These are phyloP conservation scores for Macquaria australasica DNA, from an alignment of 2,113 vertebrate genomes.

Conservation along the genomic window DNA sequence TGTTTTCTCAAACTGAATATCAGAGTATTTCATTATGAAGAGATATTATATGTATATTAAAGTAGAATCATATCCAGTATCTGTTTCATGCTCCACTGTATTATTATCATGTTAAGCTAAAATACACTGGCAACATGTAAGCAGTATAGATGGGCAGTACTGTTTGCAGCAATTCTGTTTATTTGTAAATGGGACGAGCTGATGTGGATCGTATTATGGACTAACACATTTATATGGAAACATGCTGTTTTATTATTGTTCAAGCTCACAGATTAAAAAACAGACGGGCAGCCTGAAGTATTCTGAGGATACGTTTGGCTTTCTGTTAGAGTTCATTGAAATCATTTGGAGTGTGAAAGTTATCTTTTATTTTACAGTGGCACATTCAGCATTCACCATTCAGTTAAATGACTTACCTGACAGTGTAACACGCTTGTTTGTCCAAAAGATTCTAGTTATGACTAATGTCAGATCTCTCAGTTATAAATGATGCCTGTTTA, in stretches of 20 bases:
- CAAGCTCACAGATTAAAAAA: slow-evolving; percentile 18
- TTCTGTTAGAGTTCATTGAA: background rate
- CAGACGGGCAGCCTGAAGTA: slow-evolving; percentile 10
- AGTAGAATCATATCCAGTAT: slow-evolving; percentile 61
- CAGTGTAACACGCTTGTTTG: slow-evolving; percentile 23
- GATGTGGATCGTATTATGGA: slow-evolving; percentile 19
- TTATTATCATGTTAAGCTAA: slow-evolving; percentile 42
- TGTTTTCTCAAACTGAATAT: slow-evolving; percentile 82
- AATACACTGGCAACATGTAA: slow-evolving; percentile 49
- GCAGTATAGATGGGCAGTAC: slow-evolving; percentile 22
- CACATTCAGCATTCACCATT: slow-evolving; percentile 1
- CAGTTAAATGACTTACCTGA: background rate
- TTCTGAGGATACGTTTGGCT: background rate
- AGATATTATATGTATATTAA: slow-evolving; percentile 66
- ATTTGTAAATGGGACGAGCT: slow-evolving; percentile 34
- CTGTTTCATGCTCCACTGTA: slow-evolving; percentile 46
- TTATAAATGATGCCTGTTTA: slow-evolving; percentile 64
- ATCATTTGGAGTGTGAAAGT: slow-evolving; percentile 17
- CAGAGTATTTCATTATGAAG: slow-evolving; percentile 76
- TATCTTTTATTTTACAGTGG: background rate
- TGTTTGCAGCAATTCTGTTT: slow-evolving; percentile 32
- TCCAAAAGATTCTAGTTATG: slow-evolving; percentile 5
- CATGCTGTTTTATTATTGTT: slow-evolving; percentile 22
- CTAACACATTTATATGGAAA: slow-evolving; percentile 15
- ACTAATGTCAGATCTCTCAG: slow-evolving; percentile 7